These are phyloP conservation scores for Rhynchonycteris naso DNA, from an alignment of 2,797 vertebrate genomes.

Conservation along the genomic window DNA sequence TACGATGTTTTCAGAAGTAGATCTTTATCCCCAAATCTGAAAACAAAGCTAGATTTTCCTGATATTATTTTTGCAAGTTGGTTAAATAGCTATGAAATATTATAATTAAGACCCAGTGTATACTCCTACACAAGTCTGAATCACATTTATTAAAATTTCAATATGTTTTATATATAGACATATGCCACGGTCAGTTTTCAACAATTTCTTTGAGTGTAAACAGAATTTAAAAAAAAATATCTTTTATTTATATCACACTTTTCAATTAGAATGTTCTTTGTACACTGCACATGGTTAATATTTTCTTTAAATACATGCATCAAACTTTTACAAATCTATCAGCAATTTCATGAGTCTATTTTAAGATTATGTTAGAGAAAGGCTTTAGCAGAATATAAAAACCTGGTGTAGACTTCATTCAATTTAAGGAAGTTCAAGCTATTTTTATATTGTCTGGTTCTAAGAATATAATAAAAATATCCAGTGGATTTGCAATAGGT, in stretches of 20 bases:
- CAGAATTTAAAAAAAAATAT: slow-evolving; percentile 49
- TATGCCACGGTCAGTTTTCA: slow-evolving; percentile 50
- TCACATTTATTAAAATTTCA: slow-evolving; percentile 64
- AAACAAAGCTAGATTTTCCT: slow-evolving; percentile 7
- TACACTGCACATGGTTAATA: slow-evolving; percentile 46
- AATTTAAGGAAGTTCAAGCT: slow-evolving; percentile 56
- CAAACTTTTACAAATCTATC: slow-evolving; percentile 62
- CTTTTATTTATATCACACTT: slow-evolving; percentile 54
- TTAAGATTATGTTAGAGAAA: slow-evolving; percentile 69
- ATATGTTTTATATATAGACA: slow-evolving; percentile 51
- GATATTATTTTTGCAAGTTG: slow-evolving; percentile 22
- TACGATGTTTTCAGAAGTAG: not conserved
- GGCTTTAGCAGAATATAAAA: slow-evolving; percentile 55
- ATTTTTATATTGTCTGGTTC: slow-evolving; percentile 69
- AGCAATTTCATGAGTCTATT: slow-evolving; percentile 68
- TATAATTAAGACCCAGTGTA: slow-evolving; percentile 16
- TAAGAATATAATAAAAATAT: slow-evolving; percentile 53
- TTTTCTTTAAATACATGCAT: slow-evolving; percentile 50
- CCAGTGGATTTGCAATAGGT: slow-evolving; percentile 11
- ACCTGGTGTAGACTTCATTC: not conserved
- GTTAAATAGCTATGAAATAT: slow-evolving; percentile 44
- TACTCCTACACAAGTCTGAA: slow-evolving; percentile 57
- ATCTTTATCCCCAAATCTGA: not conserved
- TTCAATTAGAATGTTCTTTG: slow-evolving; percentile 67
- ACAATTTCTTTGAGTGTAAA: slow-evolving; percentile 48